phyloP scores from a whole-genome alignment of 1,140 invertebrate genomes.

The Bradynema listronoti region DNA sequence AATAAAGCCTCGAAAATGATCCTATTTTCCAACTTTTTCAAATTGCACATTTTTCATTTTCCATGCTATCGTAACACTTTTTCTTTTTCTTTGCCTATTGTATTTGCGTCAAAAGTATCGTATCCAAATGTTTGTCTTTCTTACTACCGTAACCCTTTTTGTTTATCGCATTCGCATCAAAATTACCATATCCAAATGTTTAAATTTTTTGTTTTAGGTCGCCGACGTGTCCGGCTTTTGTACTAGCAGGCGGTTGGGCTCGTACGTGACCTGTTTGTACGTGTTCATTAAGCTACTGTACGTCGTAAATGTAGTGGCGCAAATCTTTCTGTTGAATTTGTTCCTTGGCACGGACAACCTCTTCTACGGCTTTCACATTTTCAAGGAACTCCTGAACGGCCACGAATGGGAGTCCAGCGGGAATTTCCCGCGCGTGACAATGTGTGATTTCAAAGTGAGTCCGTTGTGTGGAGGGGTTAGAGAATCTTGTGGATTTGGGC shows the following conservation, averaged over 20 bases:
- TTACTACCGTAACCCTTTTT: too few species aligned
- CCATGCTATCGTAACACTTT: too few species aligned
- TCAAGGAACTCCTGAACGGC: slow-evolving; percentile 61
- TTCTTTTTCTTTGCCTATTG: too few species aligned
- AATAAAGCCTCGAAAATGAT: too few species aligned
- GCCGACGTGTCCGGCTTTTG: slow-evolving; percentile 56
- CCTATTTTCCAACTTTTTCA: too few species aligned
- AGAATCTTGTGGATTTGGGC: too few species aligned
- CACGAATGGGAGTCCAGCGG: slow-evolving; percentile 59
- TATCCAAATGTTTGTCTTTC: too few species aligned
- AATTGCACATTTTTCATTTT: too few species aligned
- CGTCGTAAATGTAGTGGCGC: slow-evolving; percentile 62
- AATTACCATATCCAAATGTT: too few species aligned
- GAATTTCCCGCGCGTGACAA: slow-evolving; percentile 61
- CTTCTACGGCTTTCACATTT: slow-evolving; percentile 61
- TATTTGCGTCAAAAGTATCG: too few species aligned
- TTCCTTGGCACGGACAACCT: slow-evolving; percentile 62
- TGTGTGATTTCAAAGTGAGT: slow-evolving; percentile 63
- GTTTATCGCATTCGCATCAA: too few species aligned
- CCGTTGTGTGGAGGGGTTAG: slow-evolving; percentile 44
- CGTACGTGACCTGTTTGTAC: slow-evolving; percentile 61
- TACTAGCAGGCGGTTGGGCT: slow-evolving; percentile 61
- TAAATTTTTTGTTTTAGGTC: slow-evolving; percentile 36
- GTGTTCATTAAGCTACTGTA: slow-evolving; percentile 62
- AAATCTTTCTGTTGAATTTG: slow-evolving; percentile 62